Evolutionary conservation across 2,797 vertebrate species (phyloP), one percentile per base, ranked within the genome.

Genomic region (Erpetoichthys calabaricus): DNA sequence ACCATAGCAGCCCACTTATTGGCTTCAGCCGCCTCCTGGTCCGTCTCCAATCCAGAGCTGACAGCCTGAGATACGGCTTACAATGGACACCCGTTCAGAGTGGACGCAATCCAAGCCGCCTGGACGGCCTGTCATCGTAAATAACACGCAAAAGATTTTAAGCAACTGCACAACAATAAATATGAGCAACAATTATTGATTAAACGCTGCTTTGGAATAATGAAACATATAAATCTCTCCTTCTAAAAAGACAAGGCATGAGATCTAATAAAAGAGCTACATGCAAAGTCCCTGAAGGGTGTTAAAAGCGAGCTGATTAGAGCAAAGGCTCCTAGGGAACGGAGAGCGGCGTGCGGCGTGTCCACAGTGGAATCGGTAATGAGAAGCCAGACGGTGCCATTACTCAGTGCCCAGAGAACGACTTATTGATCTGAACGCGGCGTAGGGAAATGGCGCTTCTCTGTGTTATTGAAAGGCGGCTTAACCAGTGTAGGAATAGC

Each of bases 261-360:
- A 79, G 76, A 86, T 84, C 72, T 80, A 81, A 77, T 76, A 75
- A 70, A 68, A 71, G 76, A 66, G 74, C 69, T 78, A 68, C 77
- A 55, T 25, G 25, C 61, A 64, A 65, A 61, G 66, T 70, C 72
- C 71, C 71, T 67, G 56, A 65, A 68, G 68, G 64, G 64, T 63
- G 63, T 56, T 58, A 61, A 70, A 73, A 69, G 70, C 68, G 65
- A 58, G 59, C 62, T 66, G 68, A 75, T 79, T 68, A 59, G 68
- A 62, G 69, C 64, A 62, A 71, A 68, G 53, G 56, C 58, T 65
- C 7, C n/a, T 44, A 59, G 59, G 49, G 45, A 45, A 66, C 69
- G 58, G 60, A 62, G 69, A 53, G 67, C 62, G 69, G 61, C 0
- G 7, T 25, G 66, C 67, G 61, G 63, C 58, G 60, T 60, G 51